Evolutionary conservation across 2,888 invertebrate species (phyloP), one percentile per base, ranked within the genome.

Genomic region (Pyrrhia umbra): DNA sequence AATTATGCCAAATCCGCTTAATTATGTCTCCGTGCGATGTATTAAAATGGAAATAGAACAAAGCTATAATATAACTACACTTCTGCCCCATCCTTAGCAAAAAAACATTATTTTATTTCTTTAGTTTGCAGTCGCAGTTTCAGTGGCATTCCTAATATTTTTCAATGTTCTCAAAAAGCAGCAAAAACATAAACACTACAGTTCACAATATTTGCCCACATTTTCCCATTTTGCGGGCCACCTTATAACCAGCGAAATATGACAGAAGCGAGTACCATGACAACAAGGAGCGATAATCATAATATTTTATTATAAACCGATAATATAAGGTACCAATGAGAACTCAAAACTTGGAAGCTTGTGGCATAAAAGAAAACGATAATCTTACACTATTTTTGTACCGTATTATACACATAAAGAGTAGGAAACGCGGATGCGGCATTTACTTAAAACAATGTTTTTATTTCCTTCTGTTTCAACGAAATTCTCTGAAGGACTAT

Each of bases 271-370:
- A 6, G 10, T 20, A 40, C 34, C n/a, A 46, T 64, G 72, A 70
- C 68, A 67, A 56, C 54, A 64, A 57, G 58, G 8, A 10, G 16
- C 46, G 37, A 71, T 78, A 71, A 78, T 69, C 79, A 72, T 79
- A 78, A 79, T 68, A 79, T 79, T 79, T 79, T 79, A 79, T 79
- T 79, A 72, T 64, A 70, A 66, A 62, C 68, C 70, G 71, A 78
- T 69, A 77, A 63, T 62, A 50, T 60, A 74, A 52, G 70, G 62
- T 45, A 37, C 49, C 68, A 45, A 72, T 66, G 72, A 76, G 67
- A 61, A 66, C 74, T 77, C 58, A 70, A 75, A 77, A 77, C 55
- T 72, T 62, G 27, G 40, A 65, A 67, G 39, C 54, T 61, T 57
- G 42, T 56, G 61, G 23, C 47, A 65, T 79, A 79, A 79, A 79